A percentile compares a stretch with the other conserved stretches of the same genome.
Evolutionary conservation across 2,113 vertebrate species (phyloP).

Genomic region (Agapornis roseicollis): DNA sequence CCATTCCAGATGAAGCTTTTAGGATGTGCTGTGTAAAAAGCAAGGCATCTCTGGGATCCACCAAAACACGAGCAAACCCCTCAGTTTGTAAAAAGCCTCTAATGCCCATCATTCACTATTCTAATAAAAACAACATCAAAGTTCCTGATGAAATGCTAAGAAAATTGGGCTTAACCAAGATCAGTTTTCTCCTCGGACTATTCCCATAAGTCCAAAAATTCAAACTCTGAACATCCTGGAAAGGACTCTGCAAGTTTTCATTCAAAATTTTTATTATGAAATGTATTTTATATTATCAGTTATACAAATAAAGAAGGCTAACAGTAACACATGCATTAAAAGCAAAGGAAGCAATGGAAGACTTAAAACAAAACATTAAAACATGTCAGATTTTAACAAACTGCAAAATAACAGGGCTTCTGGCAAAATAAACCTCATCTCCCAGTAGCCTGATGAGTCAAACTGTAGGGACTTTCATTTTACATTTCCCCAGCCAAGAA

Average conservation of each 20-base stretch:
- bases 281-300: background rate
- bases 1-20: background rate
- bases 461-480: background rate
- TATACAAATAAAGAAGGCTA: background rate
- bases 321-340: background rate
- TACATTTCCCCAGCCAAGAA: background rate
- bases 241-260: background rate
- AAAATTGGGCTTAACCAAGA: background rate
- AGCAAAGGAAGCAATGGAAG: background rate
- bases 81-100: background rate
- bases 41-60: background rate
- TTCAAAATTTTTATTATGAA: background rate
- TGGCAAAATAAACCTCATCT: background rate
- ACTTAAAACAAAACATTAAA: background rate
- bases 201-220: background rate
- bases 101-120: background rate
- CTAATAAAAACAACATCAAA: background rate
- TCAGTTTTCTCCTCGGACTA: background rate
- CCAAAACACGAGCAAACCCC: background rate
- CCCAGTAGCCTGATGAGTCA: background rate
- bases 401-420: background rate
- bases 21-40: fast-evolving
- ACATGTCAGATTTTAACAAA: background rate
- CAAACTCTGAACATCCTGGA: background rate
- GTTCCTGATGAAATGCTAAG: background rate